phyloP scores from a whole-genome alignment of 2,113 vertebrate species.

The Amphilophus citrinellus region DNA sequence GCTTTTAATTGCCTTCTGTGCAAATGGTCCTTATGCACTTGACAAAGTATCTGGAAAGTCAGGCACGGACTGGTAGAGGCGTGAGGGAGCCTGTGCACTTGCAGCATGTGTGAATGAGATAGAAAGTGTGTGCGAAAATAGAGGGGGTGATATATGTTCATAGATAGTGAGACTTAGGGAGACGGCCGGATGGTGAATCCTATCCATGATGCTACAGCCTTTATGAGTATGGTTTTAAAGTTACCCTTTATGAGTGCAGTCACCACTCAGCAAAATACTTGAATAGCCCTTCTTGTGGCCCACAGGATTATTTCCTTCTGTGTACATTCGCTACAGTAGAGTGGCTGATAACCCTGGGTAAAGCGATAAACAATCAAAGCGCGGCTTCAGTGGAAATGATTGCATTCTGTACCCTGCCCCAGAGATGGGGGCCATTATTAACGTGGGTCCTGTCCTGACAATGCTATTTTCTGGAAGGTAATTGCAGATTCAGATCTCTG shows the following conservation, averaged over 20 bases:
- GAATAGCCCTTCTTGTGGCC: conserved; percentile 47
- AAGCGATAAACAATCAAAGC: conserved; percentile 85
- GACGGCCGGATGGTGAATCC: conserved; percentile 29
- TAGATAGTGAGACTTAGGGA: conserved; percentile 43
- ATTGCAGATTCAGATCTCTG: conserved; percentile 92
- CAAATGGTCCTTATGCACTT: conserved; percentile 87
- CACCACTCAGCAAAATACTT: conserved; percentile 72
- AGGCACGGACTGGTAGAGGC: conserved; percentile 66
- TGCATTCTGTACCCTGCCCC: conserved; percentile 74
- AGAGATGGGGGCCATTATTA: conserved; percentile 84
- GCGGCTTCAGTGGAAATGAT: conserved; percentile 83
- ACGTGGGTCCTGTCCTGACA: conserved; percentile 84
- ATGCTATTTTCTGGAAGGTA: conserved; percentile 84
- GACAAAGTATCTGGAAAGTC: conserved; percentile 82
- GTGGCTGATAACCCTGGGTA: conserved; percentile 77
- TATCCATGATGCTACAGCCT: conserved; percentile 62
- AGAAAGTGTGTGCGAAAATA: conserved; percentile 39
- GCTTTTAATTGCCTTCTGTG: conserved; percentile 99
- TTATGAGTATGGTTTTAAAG: conserved; percentile 53
- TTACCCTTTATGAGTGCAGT: conserved; percentile 57
- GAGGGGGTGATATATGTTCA: conserved; percentile 16
- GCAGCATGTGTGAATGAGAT: conserved; percentile 50
- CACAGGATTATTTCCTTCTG: conserved; percentile 68
- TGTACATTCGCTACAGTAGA: conserved; percentile 73
- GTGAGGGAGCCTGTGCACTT: conserved; percentile 56